These are phyloP conservation scores for Trachelus tabidus DNA, from an alignment of 2,888 invertebrate species.

Conservation along the genomic window DNA sequence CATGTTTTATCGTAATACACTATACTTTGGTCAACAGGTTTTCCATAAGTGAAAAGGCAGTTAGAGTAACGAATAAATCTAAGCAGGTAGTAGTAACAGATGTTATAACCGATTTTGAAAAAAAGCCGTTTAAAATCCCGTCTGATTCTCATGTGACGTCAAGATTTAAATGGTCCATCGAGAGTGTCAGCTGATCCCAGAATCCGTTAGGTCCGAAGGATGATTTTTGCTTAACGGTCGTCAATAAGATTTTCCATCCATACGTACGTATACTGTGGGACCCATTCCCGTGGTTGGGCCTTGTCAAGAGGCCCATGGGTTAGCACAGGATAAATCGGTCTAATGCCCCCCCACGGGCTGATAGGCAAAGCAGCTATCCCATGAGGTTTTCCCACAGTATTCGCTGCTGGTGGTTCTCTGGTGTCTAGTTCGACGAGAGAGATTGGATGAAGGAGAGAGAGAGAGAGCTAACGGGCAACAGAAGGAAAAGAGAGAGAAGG, in stretches of 20 bases:
- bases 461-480: slow-evolving; percentile 27
- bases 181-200: slow-evolving; percentile 9
- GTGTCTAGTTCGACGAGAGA: not conserved
- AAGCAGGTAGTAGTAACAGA: not conserved
- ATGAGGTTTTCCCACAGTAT: slow-evolving; percentile 53
- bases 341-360: slow-evolving; percentile 27
- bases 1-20: not conserved
- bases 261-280: not conserved
- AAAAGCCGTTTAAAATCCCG: not conserved
- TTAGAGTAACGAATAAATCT: not conserved
- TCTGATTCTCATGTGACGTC: slow-evolving; percentile 1
- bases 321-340: not conserved
- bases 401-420: slow-evolving; percentile 52
- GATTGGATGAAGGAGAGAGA: not conserved
- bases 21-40: not conserved
- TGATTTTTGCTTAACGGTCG: slow-evolving; percentile 19
- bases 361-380: slow-evolving; percentile 54
- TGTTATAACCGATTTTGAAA: not conserved
- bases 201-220: slow-evolving; percentile 14
- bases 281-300: not conserved
- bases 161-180: slow-evolving; percentile 20
- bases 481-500: slow-evolving; percentile 19
- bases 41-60: not conserved
- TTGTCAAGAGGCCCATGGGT: not conserved
- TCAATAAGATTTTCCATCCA: not conserved